Conservation (phyloP, 2,888 invertebrate species). For the Brenthis daphne region DNA sequence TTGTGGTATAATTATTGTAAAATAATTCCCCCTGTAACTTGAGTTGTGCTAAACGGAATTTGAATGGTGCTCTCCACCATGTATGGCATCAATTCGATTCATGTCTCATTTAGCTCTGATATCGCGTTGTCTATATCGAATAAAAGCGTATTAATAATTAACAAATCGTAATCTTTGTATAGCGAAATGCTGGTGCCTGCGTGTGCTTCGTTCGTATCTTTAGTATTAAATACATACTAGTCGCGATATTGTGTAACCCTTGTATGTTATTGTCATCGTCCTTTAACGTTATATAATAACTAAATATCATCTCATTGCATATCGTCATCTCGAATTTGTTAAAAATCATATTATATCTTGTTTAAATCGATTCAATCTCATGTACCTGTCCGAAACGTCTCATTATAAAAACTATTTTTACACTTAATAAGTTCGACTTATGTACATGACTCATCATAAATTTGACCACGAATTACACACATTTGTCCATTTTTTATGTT, state of each 20-base stretch:
- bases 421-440: constrained; percentile 52
- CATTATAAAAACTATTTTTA: constrained; percentile 44
- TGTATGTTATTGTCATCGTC: constrained; percentile 30
- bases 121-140: constrained; percentile 24
- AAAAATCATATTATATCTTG: constrained; percentile 9
- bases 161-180: constrained; percentile 24
- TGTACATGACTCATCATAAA: constrained; percentile 50
- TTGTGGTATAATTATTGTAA: not conserved
- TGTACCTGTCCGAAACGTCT: constrained; percentile 53
- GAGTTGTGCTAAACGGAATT: constrained; percentile 6
- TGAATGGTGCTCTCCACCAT: constrained; percentile 5
- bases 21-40: not conserved
- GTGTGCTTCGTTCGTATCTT: constrained; percentile 42
- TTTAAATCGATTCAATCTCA: constrained; percentile 17
- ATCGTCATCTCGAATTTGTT: constrained; percentile 42
- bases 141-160: constrained; percentile 2
- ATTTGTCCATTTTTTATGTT: constrained; percentile 42
- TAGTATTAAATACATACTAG: constrained; percentile 46
- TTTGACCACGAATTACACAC: constrained; percentile 54
- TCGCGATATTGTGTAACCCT: constrained; percentile 43
- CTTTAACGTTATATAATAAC: constrained; percentile 37
- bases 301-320: constrained; percentile 40
- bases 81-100: not conserved
- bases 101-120: constrained; percentile 13
- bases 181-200: constrained; percentile 39